These are phyloP conservation scores for Uromys caudimaculatus DNA, from an alignment of 2,797 vertebrate genomes.

Conservation along the genomic window DNA sequence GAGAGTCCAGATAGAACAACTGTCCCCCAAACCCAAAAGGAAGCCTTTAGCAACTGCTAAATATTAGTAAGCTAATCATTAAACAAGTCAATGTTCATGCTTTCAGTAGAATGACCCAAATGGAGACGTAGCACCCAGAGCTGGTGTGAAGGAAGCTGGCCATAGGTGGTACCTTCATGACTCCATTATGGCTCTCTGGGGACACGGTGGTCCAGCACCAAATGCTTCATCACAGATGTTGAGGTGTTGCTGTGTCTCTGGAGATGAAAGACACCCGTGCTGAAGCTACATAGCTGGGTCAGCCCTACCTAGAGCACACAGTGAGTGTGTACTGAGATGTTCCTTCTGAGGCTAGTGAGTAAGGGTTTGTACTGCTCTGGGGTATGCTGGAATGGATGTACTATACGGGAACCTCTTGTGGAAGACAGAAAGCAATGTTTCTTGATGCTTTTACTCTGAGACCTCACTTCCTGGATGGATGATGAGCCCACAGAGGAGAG, in stretches of 20 bases:
- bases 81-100: neutral
- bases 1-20: rapidly evolving
- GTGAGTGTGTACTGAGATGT: neutral
- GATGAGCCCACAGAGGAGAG: neutral
- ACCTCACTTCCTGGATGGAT: neutral
- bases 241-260: neutral
- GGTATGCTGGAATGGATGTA: neutral
- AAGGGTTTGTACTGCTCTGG: neutral
- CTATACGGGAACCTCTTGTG: neutral
- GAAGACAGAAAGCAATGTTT: neutral
- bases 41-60: rapidly evolving
- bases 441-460: neutral
- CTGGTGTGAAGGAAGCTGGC: rapidly evolving
- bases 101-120: neutral
- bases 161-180: rapidly evolving
- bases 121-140: rapidly evolving
- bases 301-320: neutral
- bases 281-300: neutral
- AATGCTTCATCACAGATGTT: neutral
- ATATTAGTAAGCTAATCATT: neutral
- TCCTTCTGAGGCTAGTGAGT: rapidly evolving
- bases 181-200: rapidly evolving
- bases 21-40: too few species aligned
- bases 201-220: rapidly evolving
- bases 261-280: neutral